Evolutionary conservation across 1,140 invertebrate genomes (phyloP), one percentile per base, ranked within the genome.

Genomic region (Mizuhopecten yessoensis): DNA sequence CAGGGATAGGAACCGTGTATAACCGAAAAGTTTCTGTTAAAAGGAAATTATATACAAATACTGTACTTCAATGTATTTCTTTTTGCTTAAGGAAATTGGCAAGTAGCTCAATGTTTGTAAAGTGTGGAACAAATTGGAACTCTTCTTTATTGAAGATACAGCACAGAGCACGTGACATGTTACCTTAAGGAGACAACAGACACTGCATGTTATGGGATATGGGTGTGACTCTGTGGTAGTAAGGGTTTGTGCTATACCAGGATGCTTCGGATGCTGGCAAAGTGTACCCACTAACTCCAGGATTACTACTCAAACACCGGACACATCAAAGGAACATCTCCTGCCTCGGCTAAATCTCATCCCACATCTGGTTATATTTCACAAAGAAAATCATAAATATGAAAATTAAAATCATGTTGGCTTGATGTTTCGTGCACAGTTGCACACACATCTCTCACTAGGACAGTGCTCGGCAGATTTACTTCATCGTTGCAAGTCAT

Each of bases 331-430:
- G 57, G 2, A n/a, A 29, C 0, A 0, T n/a, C n/a, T 75, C 57
- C 57, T 75, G 57, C n/a, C 23, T 75, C 3, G 57, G 11, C 23
- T 17, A 17, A n/a, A 75, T 75, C 57, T 75, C 23, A 75, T 75
- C 9, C 57, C 57, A 75, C 57, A 75, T 75, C 57, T 75, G 57
- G 23, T 75, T 75, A 9, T 11, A 75, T 75, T 75, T 75, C 57
- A 75, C 57, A 75, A 75, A 75, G 57, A 75, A 75, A 75, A 29
- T 75, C 57, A 75, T 75, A 75, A 29, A 29, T 75, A 75, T 75
- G 29, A 75, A 75, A 75, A 75, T 75, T 75, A 75, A 75, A 75
- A 75, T 75, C 57, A 7, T 75, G 57, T 75, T 75, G 23, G 57
- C 23, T 17, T 75, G 57, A 75, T 75, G 57, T 75, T 29, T 75